These are phyloP conservation scores for Tenebrio molitor DNA, from an alignment of 1,140 invertebrate genomes.

Conservation along the genomic window DNA sequence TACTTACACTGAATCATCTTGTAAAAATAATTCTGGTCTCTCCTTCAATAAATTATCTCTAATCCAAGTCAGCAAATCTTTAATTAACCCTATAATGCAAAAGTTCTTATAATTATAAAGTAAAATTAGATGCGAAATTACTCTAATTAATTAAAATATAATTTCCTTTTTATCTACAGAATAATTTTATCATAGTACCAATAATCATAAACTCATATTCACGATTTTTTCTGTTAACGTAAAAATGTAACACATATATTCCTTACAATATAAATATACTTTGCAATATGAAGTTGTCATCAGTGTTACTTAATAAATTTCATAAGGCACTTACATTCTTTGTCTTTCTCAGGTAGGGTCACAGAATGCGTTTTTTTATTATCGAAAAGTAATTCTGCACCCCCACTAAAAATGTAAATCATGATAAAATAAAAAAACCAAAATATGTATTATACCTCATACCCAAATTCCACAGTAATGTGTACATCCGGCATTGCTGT, in stretches of 20 bases:
- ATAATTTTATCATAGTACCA: too few species aligned
- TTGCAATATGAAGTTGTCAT: too few species aligned
- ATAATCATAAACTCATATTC: too few species aligned
- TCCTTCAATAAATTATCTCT: conserved; percentile 88
- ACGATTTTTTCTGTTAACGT: too few species aligned
- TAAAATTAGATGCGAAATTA: too few species aligned
- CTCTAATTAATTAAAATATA: too few species aligned
- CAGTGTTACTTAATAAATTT: too few species aligned
- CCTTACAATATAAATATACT: too few species aligned
- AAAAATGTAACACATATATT: too few species aligned
- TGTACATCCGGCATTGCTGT: conserved; percentile 8
- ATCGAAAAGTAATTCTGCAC: conserved; percentile 89
- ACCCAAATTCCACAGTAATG: conserved; percentile 57
- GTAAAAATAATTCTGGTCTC: conserved; percentile 90
- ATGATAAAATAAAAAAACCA: not conserved
- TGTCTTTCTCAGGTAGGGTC: conserved; percentile 70
- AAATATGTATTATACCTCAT: too few species aligned
- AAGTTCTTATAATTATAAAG: not conserved
- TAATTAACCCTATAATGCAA: conserved; percentile 78
- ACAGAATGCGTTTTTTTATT: conserved; percentile 83
- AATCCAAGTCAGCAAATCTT: conserved; percentile 83
- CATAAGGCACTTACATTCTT: conserved; percentile 64
- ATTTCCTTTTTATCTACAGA: too few species aligned
- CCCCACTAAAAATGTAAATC: conserved; percentile 76
- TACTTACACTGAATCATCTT: conserved; percentile 85